Percentiles rank a stretch among this genome's conserved stretches.
phyloP scores from a whole-genome alignment of 92 coral and sea anemone genomes.

The Zoanthus solanderi region DNA sequence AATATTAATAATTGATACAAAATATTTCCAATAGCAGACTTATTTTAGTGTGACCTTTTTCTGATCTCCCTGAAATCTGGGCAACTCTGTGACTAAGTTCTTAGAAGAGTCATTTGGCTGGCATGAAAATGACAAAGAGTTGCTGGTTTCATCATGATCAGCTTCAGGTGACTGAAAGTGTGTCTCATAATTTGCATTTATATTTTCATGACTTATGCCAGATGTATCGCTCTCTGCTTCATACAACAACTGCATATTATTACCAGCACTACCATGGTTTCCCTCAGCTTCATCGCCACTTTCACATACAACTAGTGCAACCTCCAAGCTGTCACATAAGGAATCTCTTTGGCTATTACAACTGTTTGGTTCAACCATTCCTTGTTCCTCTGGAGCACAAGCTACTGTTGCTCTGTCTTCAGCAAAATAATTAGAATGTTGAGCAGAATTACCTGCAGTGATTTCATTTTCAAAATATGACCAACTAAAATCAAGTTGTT shows the following conservation, averaged over 20 bases:
- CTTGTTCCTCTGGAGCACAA: conserved; percentile 42
- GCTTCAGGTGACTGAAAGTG: neutral
- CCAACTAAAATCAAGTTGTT: conserved; percentile 76
- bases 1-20: no score
- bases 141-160: neutral
- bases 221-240: neutral
- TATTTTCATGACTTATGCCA: neutral
- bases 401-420: neutral
- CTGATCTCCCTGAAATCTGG: no score
- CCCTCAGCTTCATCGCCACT: conserved; percentile 28
- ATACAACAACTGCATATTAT: neutral
- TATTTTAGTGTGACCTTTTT: no score
- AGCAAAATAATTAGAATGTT: neutral
- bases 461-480: conserved; percentile 62
- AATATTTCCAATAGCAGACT: no score
- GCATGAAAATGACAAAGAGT: no score
- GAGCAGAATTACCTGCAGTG: neutral
- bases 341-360: neutral
- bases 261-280: conserved; percentile 14
- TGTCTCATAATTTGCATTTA: neutral
- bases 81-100: no score
- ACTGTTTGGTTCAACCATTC: conserved; percentile 17
- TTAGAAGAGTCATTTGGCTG: no score
- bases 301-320: conserved; percentile 11
- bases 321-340: conserved; percentile 1